phyloP scores from a whole-genome alignment of 2,113 vertebrate species.

The Forbesichthys papilliferus region DNA sequence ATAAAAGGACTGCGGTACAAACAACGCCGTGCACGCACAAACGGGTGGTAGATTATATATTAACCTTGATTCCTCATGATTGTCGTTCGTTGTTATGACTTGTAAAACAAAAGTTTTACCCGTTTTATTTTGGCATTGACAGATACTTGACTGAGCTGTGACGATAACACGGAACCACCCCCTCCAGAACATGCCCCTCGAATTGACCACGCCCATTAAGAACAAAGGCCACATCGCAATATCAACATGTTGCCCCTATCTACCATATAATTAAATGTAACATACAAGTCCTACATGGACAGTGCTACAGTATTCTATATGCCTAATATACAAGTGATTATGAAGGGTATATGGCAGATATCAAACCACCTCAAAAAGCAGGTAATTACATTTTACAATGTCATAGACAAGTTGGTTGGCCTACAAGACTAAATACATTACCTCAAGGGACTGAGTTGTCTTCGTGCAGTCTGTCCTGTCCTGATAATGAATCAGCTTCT shows the following conservation, averaged over 20 bases:
- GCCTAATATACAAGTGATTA: no score
- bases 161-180: conserved; percentile 54
- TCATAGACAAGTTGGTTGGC: background rate
- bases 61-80: background rate
- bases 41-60: background rate
- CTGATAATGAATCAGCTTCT: conserved; percentile 12
- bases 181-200: conserved; percentile 49
- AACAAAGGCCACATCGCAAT: conserved; percentile 53
- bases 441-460: background rate
- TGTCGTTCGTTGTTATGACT: background rate
- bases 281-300: background rate
- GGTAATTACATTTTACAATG: background rate
- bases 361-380: no score
- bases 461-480: background rate
- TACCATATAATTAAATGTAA: background rate
- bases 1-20: conserved; percentile 9
- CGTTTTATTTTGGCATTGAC: conserved; percentile 74
- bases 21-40: conserved; percentile 7
- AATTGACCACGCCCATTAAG: conserved; percentile 58
- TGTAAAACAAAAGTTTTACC: conserved; percentile 33
- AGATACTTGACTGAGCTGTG: conserved; percentile 49
- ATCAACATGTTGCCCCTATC: background rate
- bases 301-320: background rate
- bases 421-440: background rate
- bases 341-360: no score